Evolutionary conservation across 1,140 invertebrate species (phyloP), one percentile per base, ranked within the genome.

Genomic region (Drosophila kanapiae): DNA sequence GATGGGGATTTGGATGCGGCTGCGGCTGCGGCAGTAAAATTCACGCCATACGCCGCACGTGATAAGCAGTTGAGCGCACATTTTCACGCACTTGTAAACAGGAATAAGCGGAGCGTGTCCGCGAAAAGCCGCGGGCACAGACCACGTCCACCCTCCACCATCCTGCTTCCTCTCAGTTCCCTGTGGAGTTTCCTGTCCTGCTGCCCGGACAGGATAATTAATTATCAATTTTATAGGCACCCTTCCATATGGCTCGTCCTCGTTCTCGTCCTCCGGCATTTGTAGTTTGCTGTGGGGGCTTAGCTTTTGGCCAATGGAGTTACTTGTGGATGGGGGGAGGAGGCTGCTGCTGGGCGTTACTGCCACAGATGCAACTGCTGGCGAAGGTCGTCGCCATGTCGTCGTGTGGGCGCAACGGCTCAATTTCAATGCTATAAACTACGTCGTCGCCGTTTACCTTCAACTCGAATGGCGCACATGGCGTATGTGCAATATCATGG

Each of bases 1-100:
- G n/a, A 16, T 37, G 49, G 6, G 40, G 64, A 33, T 68, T 65
- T 37, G 18, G 48, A 13, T 56, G 68, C 61, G 67, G 60, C 58
- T 31, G 72, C 48, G 23, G 23, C 23, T 23, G 23, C 27, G 67
- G 82, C 83, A 85, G 82, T 85, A 78, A 85, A 85, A 87, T 79
- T 87, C 82, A 82, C 58, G 75, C 78, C 64, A 62, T 71, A 72
- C 57, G 69, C 83, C 64, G 70, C 82, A 85, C 83, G 83, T 86
- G 83, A 86, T 86, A 86, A 83, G 83, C 83, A 87, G 83, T 88
- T 84, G 87, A 87, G 83, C 83, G 83, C 76, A 90, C 79, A 87
- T 87, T 87, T 87, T 88, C 83, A 87, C 83, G 83, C 83, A 88
- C 83, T 87, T 87, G 83, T 87, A 84, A 87, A 78, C 83, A 87